These are phyloP conservation scores for Ophion ellenae DNA, from an alignment of 2,888 invertebrate species.

Conservation along the genomic window DNA sequence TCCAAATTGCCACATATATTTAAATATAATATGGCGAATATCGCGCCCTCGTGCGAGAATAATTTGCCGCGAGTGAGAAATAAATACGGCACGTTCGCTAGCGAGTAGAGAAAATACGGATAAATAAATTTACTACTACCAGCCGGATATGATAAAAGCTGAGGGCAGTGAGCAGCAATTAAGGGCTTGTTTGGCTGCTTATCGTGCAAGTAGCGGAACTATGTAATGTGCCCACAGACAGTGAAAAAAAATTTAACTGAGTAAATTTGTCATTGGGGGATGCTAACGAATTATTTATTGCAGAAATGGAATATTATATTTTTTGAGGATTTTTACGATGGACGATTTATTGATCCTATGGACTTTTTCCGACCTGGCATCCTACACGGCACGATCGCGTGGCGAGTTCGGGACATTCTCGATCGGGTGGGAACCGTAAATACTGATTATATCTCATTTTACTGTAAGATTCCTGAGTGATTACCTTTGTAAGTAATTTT, in stretches of 20 bases:
- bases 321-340: neutral
- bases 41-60: conserved; percentile 54
- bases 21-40: conserved; percentile 23
- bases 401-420: too few relatives aligned
- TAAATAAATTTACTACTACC: conserved; percentile 61
- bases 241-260: conserved; percentile 6
- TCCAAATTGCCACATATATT: conserved; percentile 18
- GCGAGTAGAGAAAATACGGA: conserved; percentile 35
- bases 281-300: neutral
- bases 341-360: too few relatives aligned
- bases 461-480: too few relatives aligned
- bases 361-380: too few relatives aligned
- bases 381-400: too few relatives aligned
- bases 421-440: too few relatives aligned
- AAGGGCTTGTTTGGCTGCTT: conserved; percentile 45
- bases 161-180: conserved; percentile 40
- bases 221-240: neutral
- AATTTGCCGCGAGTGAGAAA: conserved; percentile 63
- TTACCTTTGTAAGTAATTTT: too few relatives aligned
- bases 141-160: conserved; percentile 35
- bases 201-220: conserved; percentile 32
- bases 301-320: neutral
- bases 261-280: neutral
- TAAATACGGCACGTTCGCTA: conserved; percentile 57
- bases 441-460: too few relatives aligned